Evolutionary conservation across 2,113 vertebrate species (phyloP).

Genomic region (Perca flavescens): DNA sequence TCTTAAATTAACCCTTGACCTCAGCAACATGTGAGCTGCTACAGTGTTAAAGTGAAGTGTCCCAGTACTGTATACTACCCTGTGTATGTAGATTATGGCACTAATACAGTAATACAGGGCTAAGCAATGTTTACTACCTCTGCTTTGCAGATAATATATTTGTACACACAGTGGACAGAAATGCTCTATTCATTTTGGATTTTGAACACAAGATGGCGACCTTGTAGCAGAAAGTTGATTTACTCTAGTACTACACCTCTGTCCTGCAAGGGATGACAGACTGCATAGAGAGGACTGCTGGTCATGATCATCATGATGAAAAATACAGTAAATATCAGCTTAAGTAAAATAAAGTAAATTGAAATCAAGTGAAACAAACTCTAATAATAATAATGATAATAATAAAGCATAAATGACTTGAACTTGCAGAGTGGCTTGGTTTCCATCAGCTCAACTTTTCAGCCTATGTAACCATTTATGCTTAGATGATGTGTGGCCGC

Average conservation of each 20-base stretch:
- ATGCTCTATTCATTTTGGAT: neutral
- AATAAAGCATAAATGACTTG: neutral
- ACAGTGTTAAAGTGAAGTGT: neutral
- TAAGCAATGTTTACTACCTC: neutral
- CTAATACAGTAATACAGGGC: neutral
- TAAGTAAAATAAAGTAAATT: neutral
- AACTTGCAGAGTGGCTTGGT: neutral
- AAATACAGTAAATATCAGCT: too few relatives aligned
- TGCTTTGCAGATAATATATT: neutral
- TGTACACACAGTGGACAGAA: neutral
- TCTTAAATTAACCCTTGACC: neutral
- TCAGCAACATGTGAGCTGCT: neutral
- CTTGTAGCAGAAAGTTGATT: constrained; percentile 55
- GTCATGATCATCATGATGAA: neutral
- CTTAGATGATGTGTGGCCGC: neutral
- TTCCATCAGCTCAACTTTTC: neutral
- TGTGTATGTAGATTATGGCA: neutral
- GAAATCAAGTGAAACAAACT: neutral
- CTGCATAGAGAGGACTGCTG: neutral
- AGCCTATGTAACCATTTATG: neutral
- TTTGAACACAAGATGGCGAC: constrained; percentile 74
- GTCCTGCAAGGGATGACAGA: neutral
- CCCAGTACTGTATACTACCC: neutral
- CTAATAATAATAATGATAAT: neutral
- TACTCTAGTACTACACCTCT: neutral